Base-by-base conservation (phyloP, 2,113 vertebrate genomes). In the Phasianus colchicus region DNA sequence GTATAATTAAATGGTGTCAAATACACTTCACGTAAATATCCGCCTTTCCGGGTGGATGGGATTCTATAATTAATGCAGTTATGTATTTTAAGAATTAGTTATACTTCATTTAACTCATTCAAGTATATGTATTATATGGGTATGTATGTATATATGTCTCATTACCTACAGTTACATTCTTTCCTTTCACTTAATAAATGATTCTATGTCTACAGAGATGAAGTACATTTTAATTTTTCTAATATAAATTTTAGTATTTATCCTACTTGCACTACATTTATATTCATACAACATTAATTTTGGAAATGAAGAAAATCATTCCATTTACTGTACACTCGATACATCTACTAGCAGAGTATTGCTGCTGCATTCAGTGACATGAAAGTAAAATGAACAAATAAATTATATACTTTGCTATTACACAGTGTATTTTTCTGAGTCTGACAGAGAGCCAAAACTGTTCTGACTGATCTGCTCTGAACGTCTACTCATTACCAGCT, bases 401-500 rank as follows among this genome's bases (percentile, higher is more conserved):
- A 83, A 83, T 78, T 2, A 64, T 7, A 15, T 8, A 73, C 40
- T 90, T 86, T 60, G 36, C n/a, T 81, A 73, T n/a, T 71, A 42
- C 29, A 71, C n/a, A 64, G 19, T 20, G 5, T 50, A 70, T 38
- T 81, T 87, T 45, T 58, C 27, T 24, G 16, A 69, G 42, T 47
- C 43, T 86, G 77, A 55, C 66, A 45, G 3, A 92, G 20, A 88
- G 83, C 30, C 71, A 76, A 69, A 97, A 86, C 65, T 86, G 79
- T 84, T 91, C 80, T 81, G 64, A 61, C 66, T 72, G 47, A 92
- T 75, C 73, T 93, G 77, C 78, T 93, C 72, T 74, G 69, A 93
- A 83, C 50, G 47, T 77, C 6, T 90, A 64, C 69, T 95, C 77
- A 77, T 83, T 94, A 54, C 57, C 47, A 95, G 86, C 82, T 71